phyloP scores from a whole-genome alignment of 2,888 invertebrate genomes.

The Apeira syringaria region DNA sequence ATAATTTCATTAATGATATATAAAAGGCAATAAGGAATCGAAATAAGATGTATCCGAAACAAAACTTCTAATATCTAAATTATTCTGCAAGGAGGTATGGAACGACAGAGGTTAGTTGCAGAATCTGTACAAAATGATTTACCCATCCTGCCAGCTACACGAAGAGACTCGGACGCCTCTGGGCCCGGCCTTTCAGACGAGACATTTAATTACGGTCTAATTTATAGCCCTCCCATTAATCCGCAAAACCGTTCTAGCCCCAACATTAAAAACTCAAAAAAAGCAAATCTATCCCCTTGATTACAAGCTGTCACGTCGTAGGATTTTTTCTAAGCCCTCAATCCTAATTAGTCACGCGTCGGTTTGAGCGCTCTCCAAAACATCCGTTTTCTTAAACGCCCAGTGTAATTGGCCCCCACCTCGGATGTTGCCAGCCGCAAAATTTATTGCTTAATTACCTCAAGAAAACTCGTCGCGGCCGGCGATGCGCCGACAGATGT shows the following conservation, averaged over 20 bases:
- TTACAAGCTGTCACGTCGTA: slow-evolving; percentile 81
- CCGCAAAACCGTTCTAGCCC: slow-evolving; percentile 60
- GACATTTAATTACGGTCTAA: slow-evolving; percentile 78
- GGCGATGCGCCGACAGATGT: slow-evolving; percentile 72
- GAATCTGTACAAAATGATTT: slow-evolving; percentile 46
- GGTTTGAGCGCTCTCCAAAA: slow-evolving; percentile 57
- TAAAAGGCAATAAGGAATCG: too few relatives aligned
- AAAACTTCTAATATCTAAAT: too few relatives aligned
- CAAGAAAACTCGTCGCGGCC: slow-evolving; percentile 76
- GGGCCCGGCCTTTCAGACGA: slow-evolving; percentile 41
- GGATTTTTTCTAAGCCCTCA: slow-evolving; percentile 79
- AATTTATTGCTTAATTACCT: slow-evolving; percentile 85
- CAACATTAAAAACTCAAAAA: slow-evolving; percentile 55
- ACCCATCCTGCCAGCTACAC: slow-evolving; percentile 33
- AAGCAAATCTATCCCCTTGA: slow-evolving; percentile 75
- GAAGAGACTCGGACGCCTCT: slow-evolving; percentile 35
- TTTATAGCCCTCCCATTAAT: slow-evolving; percentile 76
- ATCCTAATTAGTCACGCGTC: slow-evolving; percentile 78
- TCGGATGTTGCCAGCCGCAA: slow-evolving; percentile 76
- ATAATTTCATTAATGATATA: too few relatives aligned
- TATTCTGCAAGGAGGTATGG: too few relatives aligned
- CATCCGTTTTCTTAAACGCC: slow-evolving; percentile 78
- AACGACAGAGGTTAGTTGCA: slow-evolving; percentile 25
- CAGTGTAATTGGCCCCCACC: slow-evolving; percentile 77
- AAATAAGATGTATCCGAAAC: too few relatives aligned